phyloP scores from a whole-genome alignment of 2,113 vertebrate genomes.

The Dasyprocta punctata region DNA sequence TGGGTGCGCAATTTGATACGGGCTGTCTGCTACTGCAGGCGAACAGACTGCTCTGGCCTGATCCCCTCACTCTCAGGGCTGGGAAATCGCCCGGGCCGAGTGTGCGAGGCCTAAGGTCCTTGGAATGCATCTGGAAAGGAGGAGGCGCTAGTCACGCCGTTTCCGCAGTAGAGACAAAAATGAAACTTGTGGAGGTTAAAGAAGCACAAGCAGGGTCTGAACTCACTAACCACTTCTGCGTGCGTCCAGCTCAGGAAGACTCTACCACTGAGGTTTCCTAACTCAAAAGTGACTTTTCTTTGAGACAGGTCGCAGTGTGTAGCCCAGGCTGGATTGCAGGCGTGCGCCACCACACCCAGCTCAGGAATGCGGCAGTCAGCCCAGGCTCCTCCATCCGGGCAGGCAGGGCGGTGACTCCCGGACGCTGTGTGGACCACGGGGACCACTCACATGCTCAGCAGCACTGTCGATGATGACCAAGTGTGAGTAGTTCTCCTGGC shows the following conservation, averaged over 20 bases:
- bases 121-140: background rate
- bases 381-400: background rate
- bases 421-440: background rate
- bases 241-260: background rate
- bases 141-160: background rate
- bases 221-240: background rate
- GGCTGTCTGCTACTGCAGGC: background rate
- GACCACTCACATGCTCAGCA: slow-evolving; percentile 60
- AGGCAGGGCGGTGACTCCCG: background rate
- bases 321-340: background rate
- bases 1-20: background rate
- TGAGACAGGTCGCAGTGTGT: background rate
- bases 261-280: background rate
- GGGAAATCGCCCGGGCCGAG: too few relatives aligned
- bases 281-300: background rate
- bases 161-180: background rate
- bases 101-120: too few relatives aligned
- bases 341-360: background rate
- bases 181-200: background rate
- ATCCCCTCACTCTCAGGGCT: background rate
- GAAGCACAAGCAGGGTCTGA: background rate
- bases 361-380: too few relatives aligned
- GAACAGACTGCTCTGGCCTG: background rate
- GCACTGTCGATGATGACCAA: slow-evolving; percentile 65
- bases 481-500: slow-evolving; percentile 74